phyloP scores from a whole-genome alignment of 2,888 invertebrate genomes.

The Autographa gamma region DNA sequence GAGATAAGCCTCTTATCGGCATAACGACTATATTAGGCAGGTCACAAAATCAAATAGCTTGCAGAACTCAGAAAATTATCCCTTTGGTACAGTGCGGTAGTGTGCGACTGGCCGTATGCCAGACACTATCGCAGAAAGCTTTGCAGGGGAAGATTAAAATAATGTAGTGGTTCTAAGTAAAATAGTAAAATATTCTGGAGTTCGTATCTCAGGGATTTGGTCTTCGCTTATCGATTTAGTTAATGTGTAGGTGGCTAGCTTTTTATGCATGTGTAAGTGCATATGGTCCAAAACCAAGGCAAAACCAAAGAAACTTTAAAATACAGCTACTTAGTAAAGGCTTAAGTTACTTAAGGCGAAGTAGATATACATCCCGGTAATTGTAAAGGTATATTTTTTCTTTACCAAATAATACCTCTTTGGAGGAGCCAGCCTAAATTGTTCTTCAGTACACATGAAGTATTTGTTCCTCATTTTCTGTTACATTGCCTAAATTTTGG shows the following conservation, averaged over 20 bases:
- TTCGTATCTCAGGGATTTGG: constrained; percentile 26
- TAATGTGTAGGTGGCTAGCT: constrained; percentile 11
- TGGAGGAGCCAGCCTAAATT: too few species aligned
- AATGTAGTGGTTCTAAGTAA: constrained; percentile 61
- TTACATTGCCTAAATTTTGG: too few species aligned
- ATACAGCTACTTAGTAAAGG: neutral
- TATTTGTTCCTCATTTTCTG: too few species aligned
- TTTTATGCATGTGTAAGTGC: neutral
- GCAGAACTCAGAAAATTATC: constrained; percentile 69
- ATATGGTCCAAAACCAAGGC: neutral
- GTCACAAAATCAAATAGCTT: constrained; percentile 73
- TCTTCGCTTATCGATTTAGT: constrained; percentile 22
- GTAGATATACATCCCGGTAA: too few species aligned
- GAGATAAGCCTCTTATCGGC: constrained; percentile 62
- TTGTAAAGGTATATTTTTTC: too few species aligned
- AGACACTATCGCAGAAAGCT: constrained; percentile 62
- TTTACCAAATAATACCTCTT: too few species aligned
- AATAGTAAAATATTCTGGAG: constrained; percentile 61
- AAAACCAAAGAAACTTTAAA: too few species aligned
- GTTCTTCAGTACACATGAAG: too few species aligned
- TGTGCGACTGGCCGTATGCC: constrained; percentile 62
- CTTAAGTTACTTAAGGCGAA: too few species aligned
- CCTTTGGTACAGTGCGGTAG: constrained; percentile 60
- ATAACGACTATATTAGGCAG: constrained; percentile 64
- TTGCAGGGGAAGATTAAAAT: constrained; percentile 65